A percentile compares a stretch with the other conserved stretches of the same genome.
Evolutionary conservation across 2,888 invertebrate genomes (phyloP).

Genomic region (Helleia helle): DNA sequence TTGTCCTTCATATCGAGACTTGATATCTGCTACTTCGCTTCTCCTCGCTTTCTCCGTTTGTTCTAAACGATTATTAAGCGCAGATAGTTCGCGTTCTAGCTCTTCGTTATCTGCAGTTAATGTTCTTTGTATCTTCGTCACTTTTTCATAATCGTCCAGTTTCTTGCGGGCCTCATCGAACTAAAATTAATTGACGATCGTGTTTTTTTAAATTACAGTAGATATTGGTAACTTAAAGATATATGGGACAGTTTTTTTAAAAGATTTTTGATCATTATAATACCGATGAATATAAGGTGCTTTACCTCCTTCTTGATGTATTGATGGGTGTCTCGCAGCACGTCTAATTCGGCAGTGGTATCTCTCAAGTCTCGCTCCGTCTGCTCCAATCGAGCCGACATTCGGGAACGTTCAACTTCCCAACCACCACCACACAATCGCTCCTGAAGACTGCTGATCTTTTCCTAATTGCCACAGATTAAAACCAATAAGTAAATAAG

Average conservation of each 20-base stretch:
- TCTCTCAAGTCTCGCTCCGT: conserved; percentile 81
- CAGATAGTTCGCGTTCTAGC: conserved; percentile 83
- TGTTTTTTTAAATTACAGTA: not conserved
- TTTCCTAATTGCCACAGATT: no score
- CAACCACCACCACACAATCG: conserved; percentile 67
- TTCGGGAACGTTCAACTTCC: conserved; percentile 79
- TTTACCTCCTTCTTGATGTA: conserved; percentile 72
- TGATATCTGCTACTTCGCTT: conserved; percentile 85
- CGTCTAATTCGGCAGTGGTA: conserved; percentile 83
- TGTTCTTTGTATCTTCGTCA: conserved; percentile 86
- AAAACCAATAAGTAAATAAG: not conserved
- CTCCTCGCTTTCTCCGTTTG: conserved; percentile 83
- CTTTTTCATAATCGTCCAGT: conserved; percentile 88
- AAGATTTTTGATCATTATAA: no score
- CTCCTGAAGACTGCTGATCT: conserved; percentile 63
- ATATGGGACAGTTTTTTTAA: no score
- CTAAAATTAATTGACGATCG: conserved; percentile 33
- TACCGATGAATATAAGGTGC: not conserved
- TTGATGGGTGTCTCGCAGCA: conserved; percentile 82
- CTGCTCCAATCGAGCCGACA: conserved; percentile 82
- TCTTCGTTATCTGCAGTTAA: conserved; percentile 83
- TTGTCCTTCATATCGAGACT: conserved; percentile 89
- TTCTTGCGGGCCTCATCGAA: conserved; percentile 87
- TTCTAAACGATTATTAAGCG: conserved; percentile 77
- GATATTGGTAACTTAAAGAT: not conserved